Conservation (phyloP, 2,888 invertebrate species). For the Hirtodrosophila histrioides region DNA sequence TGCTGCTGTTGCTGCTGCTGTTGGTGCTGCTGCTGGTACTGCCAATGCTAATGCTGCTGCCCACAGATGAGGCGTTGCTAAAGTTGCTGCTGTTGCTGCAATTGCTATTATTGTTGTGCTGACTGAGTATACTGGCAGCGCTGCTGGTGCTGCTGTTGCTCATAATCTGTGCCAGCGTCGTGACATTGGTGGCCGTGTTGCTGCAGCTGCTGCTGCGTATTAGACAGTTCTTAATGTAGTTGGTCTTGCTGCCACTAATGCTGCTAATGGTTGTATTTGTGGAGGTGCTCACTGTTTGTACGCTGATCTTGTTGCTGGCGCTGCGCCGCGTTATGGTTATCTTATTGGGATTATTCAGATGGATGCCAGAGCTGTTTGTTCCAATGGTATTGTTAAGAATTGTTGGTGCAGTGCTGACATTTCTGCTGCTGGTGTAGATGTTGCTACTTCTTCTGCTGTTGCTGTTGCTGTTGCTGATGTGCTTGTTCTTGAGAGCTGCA, state of each 20-base stretch:
- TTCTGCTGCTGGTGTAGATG: slow-evolving; percentile 32
- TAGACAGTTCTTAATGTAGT: slow-evolving; percentile 81
- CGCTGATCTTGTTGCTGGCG: slow-evolving; percentile 53
- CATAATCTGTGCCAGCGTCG: slow-evolving; percentile 81
- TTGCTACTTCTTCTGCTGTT: slow-evolving; percentile 23
- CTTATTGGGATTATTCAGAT: slow-evolving; percentile 63
- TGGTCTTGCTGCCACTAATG: slow-evolving; percentile 61
- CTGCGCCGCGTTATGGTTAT: slow-evolving; percentile 71
- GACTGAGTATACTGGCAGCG: slow-evolving; percentile 70
- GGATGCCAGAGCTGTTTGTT: slow-evolving; percentile 41
- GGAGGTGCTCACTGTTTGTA: slow-evolving; percentile 64
- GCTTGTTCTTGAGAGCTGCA: slow-evolving; percentile 74
- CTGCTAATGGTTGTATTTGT: slow-evolving; percentile 57
- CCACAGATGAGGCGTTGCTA: slow-evolving; percentile 72
- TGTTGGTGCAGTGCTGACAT: slow-evolving; percentile 41
- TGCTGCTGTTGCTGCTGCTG: slow-evolving; percentile 59
- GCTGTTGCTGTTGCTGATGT: slow-evolving; percentile 35
- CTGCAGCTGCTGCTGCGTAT: slow-evolving; percentile 82
- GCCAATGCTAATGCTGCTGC: slow-evolving; percentile 73
- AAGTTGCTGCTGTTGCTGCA: slow-evolving; percentile 74
- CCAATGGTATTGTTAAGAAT: slow-evolving; percentile 44
- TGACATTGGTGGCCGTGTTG: slow-evolving; percentile 81
- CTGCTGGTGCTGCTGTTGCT: slow-evolving; percentile 81
- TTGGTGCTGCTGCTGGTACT: slow-evolving; percentile 67
- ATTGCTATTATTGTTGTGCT: slow-evolving; percentile 70